phyloP scores from a whole-genome alignment of 2,797 vertebrate genomes.

The Todus mexicanus region DNA sequence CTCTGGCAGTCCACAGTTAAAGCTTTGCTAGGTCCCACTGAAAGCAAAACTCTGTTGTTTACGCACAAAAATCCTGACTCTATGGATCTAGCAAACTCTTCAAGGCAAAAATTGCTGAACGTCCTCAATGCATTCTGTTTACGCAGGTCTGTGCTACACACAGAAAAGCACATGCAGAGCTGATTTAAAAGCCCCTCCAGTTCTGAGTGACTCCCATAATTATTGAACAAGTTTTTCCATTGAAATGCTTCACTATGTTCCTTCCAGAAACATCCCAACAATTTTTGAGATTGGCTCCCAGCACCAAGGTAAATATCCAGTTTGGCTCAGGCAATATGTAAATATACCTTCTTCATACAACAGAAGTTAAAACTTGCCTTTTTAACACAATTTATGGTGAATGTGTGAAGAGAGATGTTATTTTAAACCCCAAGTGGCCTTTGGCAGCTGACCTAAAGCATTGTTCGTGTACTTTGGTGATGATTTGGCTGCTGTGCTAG shows the following conservation, averaged over 20 bases:
- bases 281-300: not conserved
- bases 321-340: not conserved
- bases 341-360: not conserved
- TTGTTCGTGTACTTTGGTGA: not conserved
- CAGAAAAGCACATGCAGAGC: not conserved
- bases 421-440: not conserved
- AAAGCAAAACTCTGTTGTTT: not conserved
- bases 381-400: not conserved
- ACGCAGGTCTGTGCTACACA: accelerated
- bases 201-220: not conserved
- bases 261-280: not conserved
- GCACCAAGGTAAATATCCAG: too few species aligned
- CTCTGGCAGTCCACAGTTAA: not conserved
- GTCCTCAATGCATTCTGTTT: accelerated
- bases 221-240: not conserved
- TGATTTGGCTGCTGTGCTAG: not conserved
- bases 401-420: not conserved
- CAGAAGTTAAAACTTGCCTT: not conserved
- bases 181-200: not conserved
- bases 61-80: not conserved
- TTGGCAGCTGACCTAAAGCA: not conserved
- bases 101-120: not conserved
- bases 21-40: not conserved
- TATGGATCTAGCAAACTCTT: not conserved
- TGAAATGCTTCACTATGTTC: not conserved